Conservation (phyloP, 2,888 invertebrate species). For the Heliconius cydno region DNA sequence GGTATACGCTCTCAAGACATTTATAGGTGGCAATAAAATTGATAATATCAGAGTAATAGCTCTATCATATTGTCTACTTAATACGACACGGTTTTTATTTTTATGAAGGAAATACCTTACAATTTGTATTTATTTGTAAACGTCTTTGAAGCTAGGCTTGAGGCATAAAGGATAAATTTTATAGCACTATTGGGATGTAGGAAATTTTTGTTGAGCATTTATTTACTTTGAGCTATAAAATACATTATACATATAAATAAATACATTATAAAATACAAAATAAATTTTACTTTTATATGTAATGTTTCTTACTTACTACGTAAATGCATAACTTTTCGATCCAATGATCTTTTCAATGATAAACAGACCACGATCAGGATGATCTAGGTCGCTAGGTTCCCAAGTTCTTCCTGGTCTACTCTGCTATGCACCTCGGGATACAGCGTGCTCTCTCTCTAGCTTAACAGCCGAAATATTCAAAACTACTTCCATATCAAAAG, state of each 20-base stretch:
- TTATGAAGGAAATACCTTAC: slow-evolving; percentile 29
- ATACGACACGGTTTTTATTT: slow-evolving; percentile 26
- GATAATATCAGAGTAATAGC: slow-evolving; percentile 46
- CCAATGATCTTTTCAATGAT: too few species aligned
- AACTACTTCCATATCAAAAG: neutral
- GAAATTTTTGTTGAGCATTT: neutral
- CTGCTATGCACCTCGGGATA: too few species aligned
- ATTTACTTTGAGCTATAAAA: neutral
- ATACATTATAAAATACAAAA: too few species aligned
- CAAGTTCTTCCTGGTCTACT: too few species aligned
- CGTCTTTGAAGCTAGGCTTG: neutral
- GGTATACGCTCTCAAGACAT: slow-evolving; percentile 39
- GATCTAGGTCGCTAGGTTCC: too few species aligned
- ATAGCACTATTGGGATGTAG: neutral
- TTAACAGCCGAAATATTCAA: too few species aligned
- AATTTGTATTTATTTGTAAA: slow-evolving; percentile 7
- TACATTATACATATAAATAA: too few species aligned
- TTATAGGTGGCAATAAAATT: slow-evolving; percentile 47
- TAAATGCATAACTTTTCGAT: too few species aligned
- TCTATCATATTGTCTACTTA: slow-evolving; percentile 44
- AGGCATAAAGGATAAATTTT: neutral
- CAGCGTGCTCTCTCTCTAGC: too few species aligned
- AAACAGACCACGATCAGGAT: too few species aligned
- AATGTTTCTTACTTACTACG: too few species aligned
- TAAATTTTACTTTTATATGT: too few species aligned